These are phyloP conservation scores for Argyrosomus regius DNA, from an alignment of 2,797 vertebrate genomes.

Conservation along the genomic window DNA sequence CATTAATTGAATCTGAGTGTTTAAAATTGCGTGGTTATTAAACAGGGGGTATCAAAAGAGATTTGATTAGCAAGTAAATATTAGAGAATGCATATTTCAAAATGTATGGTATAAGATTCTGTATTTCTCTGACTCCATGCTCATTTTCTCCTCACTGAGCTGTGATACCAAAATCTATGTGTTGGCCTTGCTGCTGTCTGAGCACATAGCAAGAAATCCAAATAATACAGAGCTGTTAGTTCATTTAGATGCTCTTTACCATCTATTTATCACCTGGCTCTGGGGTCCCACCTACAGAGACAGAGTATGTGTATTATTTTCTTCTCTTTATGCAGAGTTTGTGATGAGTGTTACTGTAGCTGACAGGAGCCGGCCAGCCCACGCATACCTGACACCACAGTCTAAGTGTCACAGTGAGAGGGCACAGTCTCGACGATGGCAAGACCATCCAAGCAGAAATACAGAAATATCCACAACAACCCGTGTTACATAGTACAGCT, in stretches of 20 bases:
- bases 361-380: conserved; percentile 72
- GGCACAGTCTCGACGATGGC: conserved; percentile 64
- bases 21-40: not conserved
- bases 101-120: not conserved
- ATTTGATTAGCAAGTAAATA: conserved; percentile 8
- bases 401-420: conserved; percentile 72
- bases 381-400: conserved; percentile 75
- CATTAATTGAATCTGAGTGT: conserved; percentile 44
- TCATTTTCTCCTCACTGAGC: not conserved
- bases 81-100: not conserved
- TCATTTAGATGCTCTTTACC: conserved; percentile 61
- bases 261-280: conserved; percentile 65
- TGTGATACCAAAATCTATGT: conserved; percentile 7
- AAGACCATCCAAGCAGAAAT: conserved; percentile 57
- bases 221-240: conserved; percentile 36
- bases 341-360: conserved; percentile 64
- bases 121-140: conserved; percentile 1
- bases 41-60: not conserved
- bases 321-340: conserved; percentile 60
- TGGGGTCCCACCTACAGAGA: conserved; percentile 59
- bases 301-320: conserved; percentile 49
- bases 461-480: conserved; percentile 59
- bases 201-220: conserved; percentile 36
- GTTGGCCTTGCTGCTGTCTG: not conserved
- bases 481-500: conserved; percentile 27